Percentiles rank a stretch among this genome's conserved stretches.
These are phyloP conservation scores for Apocrypta bakeri DNA, from an alignment of 1,140 invertebrate genomes.

Conservation along the genomic window DNA sequence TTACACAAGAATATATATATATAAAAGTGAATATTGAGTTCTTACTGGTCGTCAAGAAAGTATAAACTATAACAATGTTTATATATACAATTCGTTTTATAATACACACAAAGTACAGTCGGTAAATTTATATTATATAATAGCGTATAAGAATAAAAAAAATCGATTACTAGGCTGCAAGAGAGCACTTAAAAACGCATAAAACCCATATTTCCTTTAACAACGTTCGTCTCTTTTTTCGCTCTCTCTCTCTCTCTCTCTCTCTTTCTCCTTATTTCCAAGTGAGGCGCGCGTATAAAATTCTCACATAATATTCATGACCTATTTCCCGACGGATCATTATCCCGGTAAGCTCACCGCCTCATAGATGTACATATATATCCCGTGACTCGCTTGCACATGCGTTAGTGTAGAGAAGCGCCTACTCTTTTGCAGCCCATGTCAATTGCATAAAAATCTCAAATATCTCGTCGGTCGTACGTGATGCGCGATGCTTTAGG, in stretches of 20 bases:
- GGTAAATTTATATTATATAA: too few species aligned
- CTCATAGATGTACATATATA: too few species aligned
- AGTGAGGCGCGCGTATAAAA: slow-evolving; percentile 42
- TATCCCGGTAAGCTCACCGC: background rate
- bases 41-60: background rate
- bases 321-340: background rate
- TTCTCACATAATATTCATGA: slow-evolving; percentile 2
- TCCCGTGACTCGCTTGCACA: too few species aligned
- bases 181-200: background rate
- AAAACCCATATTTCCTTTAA: background rate
- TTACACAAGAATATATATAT: too few species aligned
- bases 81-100: too few species aligned
- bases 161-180: background rate
- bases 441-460: background rate
- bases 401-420: too few species aligned
- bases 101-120: too few species aligned
- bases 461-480: background rate
- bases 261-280: background rate
- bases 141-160: background rate
- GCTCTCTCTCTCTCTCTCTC: background rate
- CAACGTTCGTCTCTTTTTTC: background rate
- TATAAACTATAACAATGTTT: too few species aligned
- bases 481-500: slow-evolving; percentile 66
- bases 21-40: background rate
- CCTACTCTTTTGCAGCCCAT: background rate